phyloP scores from a whole-genome alignment of 2,797 vertebrate genomes.

The Phrynocephalus vlangalii region DNA sequence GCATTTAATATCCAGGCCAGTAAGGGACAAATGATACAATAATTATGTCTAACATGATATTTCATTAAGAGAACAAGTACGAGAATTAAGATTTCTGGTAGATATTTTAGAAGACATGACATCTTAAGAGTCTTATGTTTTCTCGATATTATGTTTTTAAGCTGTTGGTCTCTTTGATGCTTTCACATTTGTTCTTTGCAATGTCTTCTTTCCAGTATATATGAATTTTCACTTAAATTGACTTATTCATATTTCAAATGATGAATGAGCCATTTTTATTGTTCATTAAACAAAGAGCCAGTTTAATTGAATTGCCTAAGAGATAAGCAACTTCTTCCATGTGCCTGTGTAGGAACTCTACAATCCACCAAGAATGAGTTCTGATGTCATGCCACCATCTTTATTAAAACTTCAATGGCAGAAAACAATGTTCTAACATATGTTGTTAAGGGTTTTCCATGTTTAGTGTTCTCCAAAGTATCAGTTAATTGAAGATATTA shows the following conservation, averaged over 20 bases:
- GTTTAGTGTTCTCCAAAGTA: not conserved
- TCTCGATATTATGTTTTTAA: too few species aligned
- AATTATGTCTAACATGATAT: not conserved
- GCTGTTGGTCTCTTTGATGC: not conserved
- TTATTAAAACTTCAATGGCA: conserved; percentile 1
- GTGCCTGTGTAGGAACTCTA: not conserved
- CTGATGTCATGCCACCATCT: not conserved
- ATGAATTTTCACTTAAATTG: not conserved
- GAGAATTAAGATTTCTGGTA: too few species aligned
- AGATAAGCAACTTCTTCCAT: not conserved
- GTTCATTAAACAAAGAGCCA: not conserved
- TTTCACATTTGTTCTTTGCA: not conserved
- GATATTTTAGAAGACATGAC: too few species aligned
- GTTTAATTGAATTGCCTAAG: conserved; percentile 1
- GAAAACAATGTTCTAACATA: not conserved
- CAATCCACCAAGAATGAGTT: not conserved
- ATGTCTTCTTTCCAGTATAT: accelerated
- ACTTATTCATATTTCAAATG: conserved; percentile 21
- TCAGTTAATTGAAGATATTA: not conserved
- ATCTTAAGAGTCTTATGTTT: too few species aligned
- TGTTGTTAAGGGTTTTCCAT: not conserved
- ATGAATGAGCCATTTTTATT: not conserved
- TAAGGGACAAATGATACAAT: not conserved
- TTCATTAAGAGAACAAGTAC: too few species aligned
- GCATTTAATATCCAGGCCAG: not conserved